Evolutionary conservation across 2,888 invertebrate species (phyloP).

Genomic region (Morpho deidamia): DNA sequence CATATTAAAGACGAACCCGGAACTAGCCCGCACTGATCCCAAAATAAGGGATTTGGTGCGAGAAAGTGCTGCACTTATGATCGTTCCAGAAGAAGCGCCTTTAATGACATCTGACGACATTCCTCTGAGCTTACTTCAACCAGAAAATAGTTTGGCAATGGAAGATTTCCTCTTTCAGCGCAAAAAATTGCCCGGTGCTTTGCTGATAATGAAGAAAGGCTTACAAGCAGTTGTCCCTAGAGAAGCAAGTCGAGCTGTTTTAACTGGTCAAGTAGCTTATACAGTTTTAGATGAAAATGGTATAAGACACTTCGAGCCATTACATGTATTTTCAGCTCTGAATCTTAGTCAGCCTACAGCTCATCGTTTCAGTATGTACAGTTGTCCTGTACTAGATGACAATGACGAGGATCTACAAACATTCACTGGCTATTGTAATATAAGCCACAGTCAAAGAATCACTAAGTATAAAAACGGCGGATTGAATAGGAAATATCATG

Average conservation of each 20-base stretch:
- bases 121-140: slow-evolving; percentile 82
- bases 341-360: slow-evolving; percentile 81
- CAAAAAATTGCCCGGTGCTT: slow-evolving; percentile 77
- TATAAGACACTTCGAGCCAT: slow-evolving; percentile 85
- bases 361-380: slow-evolving; percentile 83
- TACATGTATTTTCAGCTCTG: slow-evolving; percentile 85
- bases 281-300: slow-evolving; percentile 88
- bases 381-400: slow-evolving; percentile 78
- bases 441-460: slow-evolving; percentile 68
- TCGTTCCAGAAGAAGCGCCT: slow-evolving; percentile 80
- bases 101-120: slow-evolving; percentile 83
- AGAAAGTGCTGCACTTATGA: slow-evolving; percentile 85
- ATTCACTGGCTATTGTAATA: slow-evolving; percentile 66
- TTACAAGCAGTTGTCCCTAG: slow-evolving; percentile 87
- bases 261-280: slow-evolving; percentile 86
- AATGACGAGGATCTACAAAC: slow-evolving; percentile 67
- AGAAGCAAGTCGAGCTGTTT: slow-evolving; percentile 84
- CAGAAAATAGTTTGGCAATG: slow-evolving; percentile 85
- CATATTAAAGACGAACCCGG: slow-evolving; percentile 81
- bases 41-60: slow-evolving; percentile 83
- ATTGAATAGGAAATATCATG: slow-evolving; percentile 59
- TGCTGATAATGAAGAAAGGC: slow-evolving; percentile 85
- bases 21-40: slow-evolving; percentile 83
- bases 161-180: slow-evolving; percentile 84
- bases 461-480: slow-evolving; percentile 57